Evolutionary conservation across 2,888 invertebrate species (phyloP), one percentile per base, ranked within the genome.

Genomic region (Bimastos eiseni): DNA sequence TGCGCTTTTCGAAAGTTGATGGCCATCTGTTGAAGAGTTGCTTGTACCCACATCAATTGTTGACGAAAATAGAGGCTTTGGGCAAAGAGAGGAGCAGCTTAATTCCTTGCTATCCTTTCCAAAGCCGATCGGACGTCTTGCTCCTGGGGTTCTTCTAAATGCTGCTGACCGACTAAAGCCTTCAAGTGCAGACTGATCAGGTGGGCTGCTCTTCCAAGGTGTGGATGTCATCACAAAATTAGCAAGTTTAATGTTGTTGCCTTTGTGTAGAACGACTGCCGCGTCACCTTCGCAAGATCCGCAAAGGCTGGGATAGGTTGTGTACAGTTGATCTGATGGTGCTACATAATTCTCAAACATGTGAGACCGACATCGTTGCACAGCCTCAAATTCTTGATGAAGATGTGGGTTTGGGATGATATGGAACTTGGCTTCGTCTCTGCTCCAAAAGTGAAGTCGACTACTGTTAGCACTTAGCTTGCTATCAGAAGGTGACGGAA

Each of bases 71-170:
- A 84, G 41, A 37, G 83, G 90, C n/a, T 84, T 83, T 37, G 83
- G 90, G 84, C 37, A 30, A 37, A 84, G 30, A 34, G 15, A 1
- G 24, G 38, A 38, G 33, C 36, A 34, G n/a, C 21, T 36, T 19
- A 49, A 34, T 33, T 49, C 89, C 34, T 49, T n/a, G 70, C 90
- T 86, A n/a, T 90, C 84, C 30, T 37, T 44, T 30, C 55, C 90
- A 24, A 70, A n/a, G 4, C 70, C 70, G 24, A 55, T 44, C 2
- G 93, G 92, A 5, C 93, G 86, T 30, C 91, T 90, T 34, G 93
- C 92, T 24, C 93, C 93, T 33, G 93, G 93, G 38, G 93, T 93
- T n/a, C 91, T 70, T 19, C 93, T 91, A 90, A 93, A 93, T n/a
- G 55, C 90, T 34, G 88, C 21, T n/a, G 83, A 37, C 24, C 84